A percentile compares a stretch with the other conserved stretches of the same genome.
Conservation (phyloP, 1,140 invertebrate species). For the Babylonia areolata region DNA sequence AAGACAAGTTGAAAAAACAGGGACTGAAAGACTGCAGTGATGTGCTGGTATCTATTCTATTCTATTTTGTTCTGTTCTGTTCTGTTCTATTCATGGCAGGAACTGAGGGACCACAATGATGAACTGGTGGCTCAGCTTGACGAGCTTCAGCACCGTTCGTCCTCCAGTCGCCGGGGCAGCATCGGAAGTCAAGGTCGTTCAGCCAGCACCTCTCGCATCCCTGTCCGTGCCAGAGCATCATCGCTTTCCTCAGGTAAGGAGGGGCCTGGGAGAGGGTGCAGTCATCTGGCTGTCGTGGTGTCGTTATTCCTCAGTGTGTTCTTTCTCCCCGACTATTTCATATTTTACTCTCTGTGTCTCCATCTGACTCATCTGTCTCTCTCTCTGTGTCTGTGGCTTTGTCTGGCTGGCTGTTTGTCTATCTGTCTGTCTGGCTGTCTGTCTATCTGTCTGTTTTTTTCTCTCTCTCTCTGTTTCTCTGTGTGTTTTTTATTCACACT, state of each 20-base stretch:
- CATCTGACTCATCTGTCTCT: background rate
- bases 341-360: no score
- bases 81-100: no score
- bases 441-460: background rate
- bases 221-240: background rate
- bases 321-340: no score
- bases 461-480: background rate
- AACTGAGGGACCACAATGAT: constrained; percentile 88
- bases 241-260: constrained; percentile 24
- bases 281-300: no score
- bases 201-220: constrained; percentile 4
- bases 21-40: background rate
- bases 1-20: no score
- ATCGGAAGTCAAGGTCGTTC: background rate
- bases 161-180: constrained; percentile 22
- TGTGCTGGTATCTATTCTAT: no score
- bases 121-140: constrained; percentile 88
- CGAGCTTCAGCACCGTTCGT: constrained; percentile 72
- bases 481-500: background rate
- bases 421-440: background rate
- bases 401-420: background rate
- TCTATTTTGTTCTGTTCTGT: no score
- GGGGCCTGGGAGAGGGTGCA: background rate
- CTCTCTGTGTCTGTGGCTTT: background rate
- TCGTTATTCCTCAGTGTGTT: no score